These are phyloP conservation scores for Pomacea canaliculata DNA, from an alignment of 2,888 invertebrate species.

Conservation along the genomic window DNA sequence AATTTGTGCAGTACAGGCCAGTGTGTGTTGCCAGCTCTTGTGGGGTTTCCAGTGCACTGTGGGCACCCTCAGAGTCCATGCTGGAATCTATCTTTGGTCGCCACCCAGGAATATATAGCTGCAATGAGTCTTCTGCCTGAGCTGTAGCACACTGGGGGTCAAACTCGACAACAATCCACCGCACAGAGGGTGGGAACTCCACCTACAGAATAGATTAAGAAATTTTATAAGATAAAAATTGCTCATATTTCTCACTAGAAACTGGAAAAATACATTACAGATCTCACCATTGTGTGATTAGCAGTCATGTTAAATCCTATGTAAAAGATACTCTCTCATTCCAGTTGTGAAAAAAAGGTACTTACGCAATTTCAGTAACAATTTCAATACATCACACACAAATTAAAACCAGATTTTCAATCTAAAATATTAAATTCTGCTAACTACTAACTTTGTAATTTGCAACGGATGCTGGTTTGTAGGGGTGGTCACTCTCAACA, in stretches of 20 bases:
- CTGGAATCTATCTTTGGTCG: slow-evolving; percentile 16
- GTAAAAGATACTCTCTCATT: too few species aligned
- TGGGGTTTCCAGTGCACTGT: slow-evolving; percentile 19
- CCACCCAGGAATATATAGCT: slow-evolving; percentile 69
- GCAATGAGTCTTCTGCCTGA: slow-evolving; percentile 88
- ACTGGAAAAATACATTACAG: too few species aligned
- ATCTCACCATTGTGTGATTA: too few species aligned
- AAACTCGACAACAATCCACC: slow-evolving; percentile 94
- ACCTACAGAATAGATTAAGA: slow-evolving; percentile 71
- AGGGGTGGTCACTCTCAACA: slow-evolving; percentile 97
- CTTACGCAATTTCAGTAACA: too few species aligned
- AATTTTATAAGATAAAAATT: too few species aligned
- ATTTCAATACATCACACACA: too few species aligned
- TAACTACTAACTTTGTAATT: slow-evolving; percentile 78
- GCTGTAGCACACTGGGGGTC: slow-evolving; percentile 92
- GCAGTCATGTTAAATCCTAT: too few species aligned
- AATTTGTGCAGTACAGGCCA: slow-evolving; percentile 71
- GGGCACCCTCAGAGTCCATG: slow-evolving; percentile 19
- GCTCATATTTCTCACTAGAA: too few species aligned
- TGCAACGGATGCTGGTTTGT: slow-evolving; percentile 79
- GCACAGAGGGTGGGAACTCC: slow-evolving; percentile 87
- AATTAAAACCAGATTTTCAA: too few species aligned
- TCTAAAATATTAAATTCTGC: too few species aligned
- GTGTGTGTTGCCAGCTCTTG: slow-evolving; percentile 48
- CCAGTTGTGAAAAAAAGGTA: too few species aligned